A percentile compares a stretch with the other conserved stretches of the same genome.
Evolutionary conservation across 1,140 invertebrate species (phyloP).

Genomic region (Drosophila navojoa): DNA sequence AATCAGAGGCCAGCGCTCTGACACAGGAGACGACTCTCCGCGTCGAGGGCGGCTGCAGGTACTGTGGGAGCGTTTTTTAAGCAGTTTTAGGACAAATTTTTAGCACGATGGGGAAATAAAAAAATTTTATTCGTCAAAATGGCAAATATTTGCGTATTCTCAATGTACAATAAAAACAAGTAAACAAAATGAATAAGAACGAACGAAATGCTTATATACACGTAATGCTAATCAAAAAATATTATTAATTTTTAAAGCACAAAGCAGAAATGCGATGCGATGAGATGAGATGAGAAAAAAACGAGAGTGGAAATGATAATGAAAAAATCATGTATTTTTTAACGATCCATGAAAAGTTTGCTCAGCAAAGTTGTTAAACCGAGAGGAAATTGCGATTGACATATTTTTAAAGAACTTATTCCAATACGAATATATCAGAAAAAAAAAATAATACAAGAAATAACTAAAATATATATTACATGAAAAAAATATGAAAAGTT

Average conservation of each 20-base stretch:
- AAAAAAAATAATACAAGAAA: neutral
- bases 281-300: neutral
- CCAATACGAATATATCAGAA: slow-evolving; percentile 13
- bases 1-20: neutral
- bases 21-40: neutral
- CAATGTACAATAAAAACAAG: slow-evolving; percentile 13
- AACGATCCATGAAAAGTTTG: slow-evolving; percentile 16
- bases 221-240: slow-evolving; percentile 8
- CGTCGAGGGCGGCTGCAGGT: slow-evolving; percentile 5
- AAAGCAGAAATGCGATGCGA: neutral
- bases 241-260: neutral
- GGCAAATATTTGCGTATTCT: slow-evolving; percentile 7
- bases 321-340: slow-evolving; percentile 22
- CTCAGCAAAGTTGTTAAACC: slow-evolving; percentile 27
- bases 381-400: slow-evolving; percentile 7
- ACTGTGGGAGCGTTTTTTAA: slow-evolving; percentile 8
- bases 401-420: slow-evolving; percentile 26
- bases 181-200: neutral
- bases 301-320: neutral
- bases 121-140: neutral
- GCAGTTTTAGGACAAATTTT: slow-evolving; percentile 26
- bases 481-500: neutral
- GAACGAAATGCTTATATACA: slow-evolving; percentile 5
- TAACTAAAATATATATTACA: slow-evolving; percentile 3
- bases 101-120: slow-evolving; percentile 19